These are phyloP conservation scores for Temnothorax longispinosus DNA, from an alignment of 1,140 invertebrate species.

Conservation along the genomic window DNA sequence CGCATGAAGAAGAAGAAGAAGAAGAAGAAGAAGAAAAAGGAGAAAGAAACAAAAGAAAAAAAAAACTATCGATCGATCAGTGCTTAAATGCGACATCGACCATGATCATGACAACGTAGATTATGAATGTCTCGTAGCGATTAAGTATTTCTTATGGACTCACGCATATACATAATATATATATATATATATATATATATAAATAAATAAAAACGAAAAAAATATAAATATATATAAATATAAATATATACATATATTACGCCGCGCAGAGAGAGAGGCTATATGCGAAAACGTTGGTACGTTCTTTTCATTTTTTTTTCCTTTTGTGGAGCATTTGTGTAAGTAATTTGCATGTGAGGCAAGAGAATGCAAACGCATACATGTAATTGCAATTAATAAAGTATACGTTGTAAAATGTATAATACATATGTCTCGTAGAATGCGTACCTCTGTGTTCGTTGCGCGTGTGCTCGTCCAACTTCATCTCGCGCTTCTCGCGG, in stretches of 20 bases:
- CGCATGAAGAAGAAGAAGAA: slow-evolving; percentile 45
- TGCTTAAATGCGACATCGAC: slow-evolving; percentile 58
- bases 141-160: slow-evolving; percentile 62
- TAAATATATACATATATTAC: slow-evolving; percentile 35
- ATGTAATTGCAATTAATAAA: slow-evolving; percentile 66
- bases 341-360: slow-evolving; percentile 60
- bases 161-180: slow-evolving; percentile 44
- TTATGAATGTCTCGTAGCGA: slow-evolving; percentile 57
- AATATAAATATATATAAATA: not conserved
- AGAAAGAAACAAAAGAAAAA: slow-evolving; percentile 17
- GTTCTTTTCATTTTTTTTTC: slow-evolving; percentile 36
- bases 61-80: slow-evolving; percentile 45
- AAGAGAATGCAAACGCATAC: slow-evolving; percentile 51
- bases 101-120: slow-evolving; percentile 52
- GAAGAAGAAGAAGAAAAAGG: slow-evolving; percentile 4
- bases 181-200: slow-evolving; percentile 26
- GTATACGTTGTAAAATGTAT: slow-evolving; percentile 59
- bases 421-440: slow-evolving; percentile 5
- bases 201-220: slow-evolving; percentile 20
- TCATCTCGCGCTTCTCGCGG: not conserved
- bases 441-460: slow-evolving; percentile 10
- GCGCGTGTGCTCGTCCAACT: not conserved
- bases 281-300: slow-evolving; percentile 42
- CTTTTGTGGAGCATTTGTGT: slow-evolving; percentile 61
- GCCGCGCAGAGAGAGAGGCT: slow-evolving; percentile 39